Percentiles rank a stretch among this genome's conserved stretches.
phyloP scores from a whole-genome alignment of 2,113 vertebrate species.

The Chrysochloris asiatica region DNA sequence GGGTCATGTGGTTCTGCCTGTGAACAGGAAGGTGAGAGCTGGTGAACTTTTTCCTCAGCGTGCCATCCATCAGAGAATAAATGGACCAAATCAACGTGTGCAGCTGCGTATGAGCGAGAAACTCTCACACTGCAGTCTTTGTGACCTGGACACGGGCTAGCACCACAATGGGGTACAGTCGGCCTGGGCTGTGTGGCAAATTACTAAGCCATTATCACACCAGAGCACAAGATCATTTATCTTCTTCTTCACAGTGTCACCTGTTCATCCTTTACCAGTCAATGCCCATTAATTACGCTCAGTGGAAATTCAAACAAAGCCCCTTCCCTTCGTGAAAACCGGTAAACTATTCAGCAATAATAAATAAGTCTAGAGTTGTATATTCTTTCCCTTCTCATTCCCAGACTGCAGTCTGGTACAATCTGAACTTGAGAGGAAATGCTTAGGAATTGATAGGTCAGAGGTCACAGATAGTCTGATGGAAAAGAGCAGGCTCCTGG shows the following conservation, averaged over 20 bases:
- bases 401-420: conserved; percentile 78
- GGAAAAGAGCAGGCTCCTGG: conserved; percentile 76
- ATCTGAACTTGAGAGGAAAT: conserved; percentile 88
- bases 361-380: conserved; percentile 86
- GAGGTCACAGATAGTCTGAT: conserved; percentile 82
- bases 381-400: conserved; percentile 77
- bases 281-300: conserved; percentile 90
- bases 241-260: conserved; percentile 90
- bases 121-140: conserved; percentile 94
- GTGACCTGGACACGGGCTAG: conserved; percentile 90
- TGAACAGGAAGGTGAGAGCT: conserved; percentile 95
- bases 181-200: conserved; percentile 86
- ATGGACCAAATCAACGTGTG: conserved; percentile 93
- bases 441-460: conserved; percentile 89
- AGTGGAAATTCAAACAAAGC: conserved; percentile 88
- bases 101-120: conserved; percentile 88
- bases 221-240: conserved; percentile 90
- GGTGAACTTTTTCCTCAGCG: conserved; percentile 94
- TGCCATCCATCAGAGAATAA: conserved; percentile 95
- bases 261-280: conserved; percentile 92
- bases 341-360: conserved; percentile 87
- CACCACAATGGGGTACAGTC: conserved; percentile 84
- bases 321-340: conserved; percentile 84
- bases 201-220: conserved; percentile 91
- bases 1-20: conserved; percentile 88